Conservation (phyloP, 2,113 vertebrate genomes). For the Scomber colias region DNA sequence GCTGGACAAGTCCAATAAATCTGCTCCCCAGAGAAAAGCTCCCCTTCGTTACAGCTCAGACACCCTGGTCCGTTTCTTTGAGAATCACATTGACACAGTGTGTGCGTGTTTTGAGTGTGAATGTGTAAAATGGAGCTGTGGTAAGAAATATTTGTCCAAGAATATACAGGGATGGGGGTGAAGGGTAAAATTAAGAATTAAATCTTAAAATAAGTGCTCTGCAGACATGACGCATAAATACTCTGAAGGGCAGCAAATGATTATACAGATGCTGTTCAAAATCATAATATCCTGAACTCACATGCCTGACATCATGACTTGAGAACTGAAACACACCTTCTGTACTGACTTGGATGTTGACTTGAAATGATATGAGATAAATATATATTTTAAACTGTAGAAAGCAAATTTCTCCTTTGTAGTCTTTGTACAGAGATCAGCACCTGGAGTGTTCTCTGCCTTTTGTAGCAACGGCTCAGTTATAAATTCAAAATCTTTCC, state of each 20-base stretch:
- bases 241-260: constrained; percentile 6
- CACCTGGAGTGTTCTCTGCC: constrained; percentile 68
- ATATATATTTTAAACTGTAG: not conserved
- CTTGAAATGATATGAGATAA: not conserved
- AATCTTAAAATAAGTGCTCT: constrained; percentile 16
- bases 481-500: constrained; percentile 62
- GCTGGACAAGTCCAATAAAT: constrained; percentile 58
- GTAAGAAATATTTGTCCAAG: constrained; percentile 12
- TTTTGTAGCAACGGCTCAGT: constrained; percentile 66
- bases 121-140: not conserved
- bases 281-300: not conserved
- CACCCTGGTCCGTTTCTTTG: constrained; percentile 29
- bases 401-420: constrained; percentile 27
- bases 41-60: constrained; percentile 51
- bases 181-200: not conserved
- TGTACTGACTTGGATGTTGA: not conserved
- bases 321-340: not conserved
- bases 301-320: not conserved
- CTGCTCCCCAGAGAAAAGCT: constrained; percentile 53
- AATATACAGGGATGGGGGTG: constrained; percentile 21
- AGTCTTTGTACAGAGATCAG: constrained; percentile 54
- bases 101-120: not conserved
- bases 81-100: constrained; percentile 8
- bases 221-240: not conserved
- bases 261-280: constrained; percentile 19